These are phyloP conservation scores for Tenebrosternarchus preto DNA, from an alignment of 2,113 vertebrate species.

Conservation along the genomic window DNA sequence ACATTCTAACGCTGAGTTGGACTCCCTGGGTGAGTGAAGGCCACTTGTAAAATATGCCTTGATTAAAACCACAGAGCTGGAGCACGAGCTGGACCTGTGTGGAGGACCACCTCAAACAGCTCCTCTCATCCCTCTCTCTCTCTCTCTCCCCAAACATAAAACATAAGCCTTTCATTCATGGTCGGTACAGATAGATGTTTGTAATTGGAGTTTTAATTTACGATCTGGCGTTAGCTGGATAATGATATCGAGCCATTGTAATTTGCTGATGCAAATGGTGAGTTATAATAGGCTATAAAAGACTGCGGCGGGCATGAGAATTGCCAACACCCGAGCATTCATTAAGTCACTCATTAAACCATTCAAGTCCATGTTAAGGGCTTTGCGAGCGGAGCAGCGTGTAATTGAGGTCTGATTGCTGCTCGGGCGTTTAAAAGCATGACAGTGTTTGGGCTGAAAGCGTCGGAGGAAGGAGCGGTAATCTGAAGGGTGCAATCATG, in stretches of 20 bases:
- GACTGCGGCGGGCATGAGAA: conserved; percentile 74
- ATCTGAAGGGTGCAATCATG: conserved; percentile 13
- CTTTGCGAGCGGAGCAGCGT: conserved; percentile 75
- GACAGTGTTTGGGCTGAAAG: conserved; percentile 64
- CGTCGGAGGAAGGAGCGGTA: conserved; percentile 62
- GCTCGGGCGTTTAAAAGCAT: conserved; percentile 56
- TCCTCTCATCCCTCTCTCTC: conserved; percentile 40
- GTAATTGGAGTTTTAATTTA: conserved; percentile 82
- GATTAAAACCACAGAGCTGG: too few relatives aligned
- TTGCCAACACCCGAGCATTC: conserved; percentile 79
- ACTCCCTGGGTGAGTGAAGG: too few relatives aligned
- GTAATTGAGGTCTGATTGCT: conserved; percentile 78
- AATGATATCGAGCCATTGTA: conserved; percentile 78
- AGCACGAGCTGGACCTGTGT: conserved; percentile 62
- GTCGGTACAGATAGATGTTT: conserved; percentile 70
- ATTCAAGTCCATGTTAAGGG: conserved; percentile 70
- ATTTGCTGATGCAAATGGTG: conserved; percentile 82
- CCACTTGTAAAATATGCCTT: too few relatives aligned
- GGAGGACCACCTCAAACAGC: conserved; percentile 57
- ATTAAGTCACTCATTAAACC: conserved; percentile 80
- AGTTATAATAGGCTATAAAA: conserved; percentile 80
- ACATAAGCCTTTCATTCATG: conserved; percentile 59
- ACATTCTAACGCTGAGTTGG: too few relatives aligned
- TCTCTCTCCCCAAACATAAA: conserved; percentile 63
- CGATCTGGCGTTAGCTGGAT: conserved; percentile 72